These are phyloP conservation scores for Scaptomyza parva DNA, from an alignment of 2,888 invertebrate species.

Conservation along the genomic window DNA sequence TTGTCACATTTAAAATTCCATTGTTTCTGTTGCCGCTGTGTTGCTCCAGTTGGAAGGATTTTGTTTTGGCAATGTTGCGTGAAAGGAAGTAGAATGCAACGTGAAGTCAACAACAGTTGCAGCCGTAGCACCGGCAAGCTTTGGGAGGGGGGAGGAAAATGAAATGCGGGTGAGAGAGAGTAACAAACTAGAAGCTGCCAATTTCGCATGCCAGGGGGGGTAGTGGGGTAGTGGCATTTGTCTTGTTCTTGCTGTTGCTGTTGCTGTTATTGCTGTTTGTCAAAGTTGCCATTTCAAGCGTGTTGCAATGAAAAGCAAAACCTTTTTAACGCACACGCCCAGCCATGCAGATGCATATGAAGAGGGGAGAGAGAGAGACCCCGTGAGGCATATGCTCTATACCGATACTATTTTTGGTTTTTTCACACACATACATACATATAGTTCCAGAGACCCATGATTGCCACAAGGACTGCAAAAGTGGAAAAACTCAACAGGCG, in stretches of 20 bases:
- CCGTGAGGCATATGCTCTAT: slow-evolving; percentile 19
- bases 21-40: slow-evolving; percentile 56
- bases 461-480: slow-evolving; percentile 24
- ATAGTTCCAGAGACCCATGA: neutral
- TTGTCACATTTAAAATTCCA: slow-evolving; percentile 74
- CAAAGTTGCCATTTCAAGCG: slow-evolving; percentile 79
- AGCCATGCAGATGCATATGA: slow-evolving; percentile 6
- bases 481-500: slow-evolving; percentile 57
- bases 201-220: slow-evolving; percentile 47
- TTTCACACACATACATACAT: slow-evolving; percentile 10
- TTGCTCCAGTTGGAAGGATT: slow-evolving; percentile 31
- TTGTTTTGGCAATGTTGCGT: slow-evolving; percentile 48
- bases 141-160: slow-evolving; percentile 28
- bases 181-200: slow-evolving; percentile 23
- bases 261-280: slow-evolving; percentile 69
- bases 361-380: neutral
- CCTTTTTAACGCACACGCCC: slow-evolving; percentile 60
- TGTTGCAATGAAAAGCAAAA: slow-evolving; percentile 78
- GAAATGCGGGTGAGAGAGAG: neutral
- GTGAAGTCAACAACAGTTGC: slow-evolving; percentile 45
- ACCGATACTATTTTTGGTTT: slow-evolving; percentile 28
- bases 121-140: slow-evolving; percentile 12
- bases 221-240: slow-evolving; percentile 26
- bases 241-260: slow-evolving; percentile 48
- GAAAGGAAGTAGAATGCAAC: slow-evolving; percentile 23